phyloP scores from a whole-genome alignment of 2,797 vertebrate genomes.

The Novumbra hubbsi region DNA sequence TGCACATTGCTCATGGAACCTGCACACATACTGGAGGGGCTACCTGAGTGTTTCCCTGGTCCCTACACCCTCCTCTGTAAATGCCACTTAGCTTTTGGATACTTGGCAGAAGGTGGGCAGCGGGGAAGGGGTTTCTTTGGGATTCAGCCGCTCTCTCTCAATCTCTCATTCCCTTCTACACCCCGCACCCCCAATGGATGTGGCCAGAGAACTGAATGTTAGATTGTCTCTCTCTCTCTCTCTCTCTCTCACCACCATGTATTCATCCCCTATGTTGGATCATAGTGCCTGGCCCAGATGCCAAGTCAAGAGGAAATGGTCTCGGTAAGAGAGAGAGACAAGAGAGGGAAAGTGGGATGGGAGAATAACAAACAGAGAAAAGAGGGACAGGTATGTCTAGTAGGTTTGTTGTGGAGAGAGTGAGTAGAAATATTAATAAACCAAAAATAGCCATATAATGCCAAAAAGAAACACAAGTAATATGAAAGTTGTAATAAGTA shows the following conservation, averaged over 20 bases:
- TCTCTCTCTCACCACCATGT: neutral
- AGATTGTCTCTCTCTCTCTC: conserved; percentile 31
- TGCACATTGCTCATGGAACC: too few species aligned
- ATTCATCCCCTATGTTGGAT: conserved; percentile 30
- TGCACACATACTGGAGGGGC: too few species aligned
- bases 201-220: conserved; percentile 20
- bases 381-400: conserved; percentile 19
- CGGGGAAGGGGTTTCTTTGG: too few species aligned
- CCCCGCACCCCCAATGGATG: too few species aligned
- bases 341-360: conserved; percentile 4
- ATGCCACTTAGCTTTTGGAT: too few species aligned
- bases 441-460: neutral
- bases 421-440: neutral
- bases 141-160: too few species aligned
- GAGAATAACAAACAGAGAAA: conserved; percentile 13
- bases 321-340: neutral
- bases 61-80: too few species aligned
- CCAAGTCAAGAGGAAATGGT: conserved; percentile 62
- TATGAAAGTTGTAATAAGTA: too few species aligned
- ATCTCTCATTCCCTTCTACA: too few species aligned
- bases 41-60: too few species aligned
- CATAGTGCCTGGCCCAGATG: conserved; percentile 54
- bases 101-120: too few species aligned
- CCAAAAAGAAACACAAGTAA: neutral
- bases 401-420: conserved; percentile 40